Base-by-base conservation (phyloP, 2,113 vertebrate genomes). In the Vulpes ferrilata region DNA sequence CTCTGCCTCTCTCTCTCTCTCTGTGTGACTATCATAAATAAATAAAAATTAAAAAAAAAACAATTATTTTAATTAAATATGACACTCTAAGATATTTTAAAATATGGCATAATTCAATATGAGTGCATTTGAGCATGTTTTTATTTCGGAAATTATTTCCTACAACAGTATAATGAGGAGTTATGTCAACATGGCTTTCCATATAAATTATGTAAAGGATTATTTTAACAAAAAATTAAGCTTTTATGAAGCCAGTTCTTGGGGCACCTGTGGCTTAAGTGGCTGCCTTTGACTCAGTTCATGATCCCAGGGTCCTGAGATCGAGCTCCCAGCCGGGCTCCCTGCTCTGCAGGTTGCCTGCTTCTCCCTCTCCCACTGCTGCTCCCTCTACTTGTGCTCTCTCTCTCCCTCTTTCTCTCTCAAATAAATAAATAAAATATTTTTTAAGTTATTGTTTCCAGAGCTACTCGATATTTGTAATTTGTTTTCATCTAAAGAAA, bases 401-500 rank as follows among this genome's bases (percentile, higher is more conserved):
- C 43, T 43, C 43, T 43, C 43, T 43, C 43, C 7, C 43, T 43
- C 43, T 43, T 43, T 43, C 43, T 43, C 43, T 43, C 43, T 43
- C 43, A 43, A 43, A 43, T 43, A 43, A 43, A 43, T 43, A 43
- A 43, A 43, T 43, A 43, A 43, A 43, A 43, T 43, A 43, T 43
- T 43, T 43, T 43, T 43, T 43, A 43, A 65, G n/a, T 51, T 78
- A 25, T 78, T 89, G 71, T 86, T 95, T n/a, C 38, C 59, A 93
- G 81, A 96, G 62, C 6, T 79, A 9, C 3, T 76, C 8, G 3
- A 23, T 65, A 90, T 89, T 95, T 94, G 30, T 88, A 94, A 71
- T 51, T 53, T 73, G 6, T 73, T 19, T 90, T 84, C 79, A 82
- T 89, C 13, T 92, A 94, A 86, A 71, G 13, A 83, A 91, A 90